Base-by-base conservation (phyloP, 2,797 vertebrate species). In the Alauda arvensis region DNA sequence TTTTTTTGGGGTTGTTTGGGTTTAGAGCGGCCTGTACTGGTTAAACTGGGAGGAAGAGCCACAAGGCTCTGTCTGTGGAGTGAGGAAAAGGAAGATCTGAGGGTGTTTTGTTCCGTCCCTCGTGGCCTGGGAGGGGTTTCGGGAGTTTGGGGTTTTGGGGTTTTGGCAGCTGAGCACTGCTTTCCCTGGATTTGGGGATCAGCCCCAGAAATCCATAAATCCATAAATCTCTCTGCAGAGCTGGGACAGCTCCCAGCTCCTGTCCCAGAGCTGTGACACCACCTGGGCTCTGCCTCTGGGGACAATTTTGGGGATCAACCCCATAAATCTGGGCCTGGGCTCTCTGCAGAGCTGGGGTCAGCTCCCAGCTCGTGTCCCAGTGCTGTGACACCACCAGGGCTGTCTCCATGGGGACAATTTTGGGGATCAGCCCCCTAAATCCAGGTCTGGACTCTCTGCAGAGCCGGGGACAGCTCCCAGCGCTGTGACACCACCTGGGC, bases 21-120 rank as follows among this genome's bases (percentile, higher is more conserved):
- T 59, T 51, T 31, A 2, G 18, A 26, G 14, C 0, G 2, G 11
- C 1, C 20, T 11, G 20, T 5, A 7, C 10, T 78, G 63, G 53
- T 51, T 68, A 21, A 68, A 68, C 14, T 18, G 77, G 46, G 55
- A 37, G 55, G 7, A 34, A 8, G 31, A 29, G 8, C 2, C 9
- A 1, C 6, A 12, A 13, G 45, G 23, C 31, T 59, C 8, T 31
- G 53, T 8, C 52, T 25, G 33, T 10, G 52, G n/a, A 4, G 42
- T 3, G 33, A n/a, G 33, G 33, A 14, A 16, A 39, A 37, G 33
- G 26, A 9, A 18, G 23, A 15, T 10, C 18, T 2, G 9, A 21
- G n/a, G 23, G 4, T 4, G 17, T 42, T 67, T 67, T 34, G 43
- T 23, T 48, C 34, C 1, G 3, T 15, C 6, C 1, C 18, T 66